Base-by-base conservation (phyloP, 64 coral and sea anemone species). In the Montipora foliosa region DNA sequence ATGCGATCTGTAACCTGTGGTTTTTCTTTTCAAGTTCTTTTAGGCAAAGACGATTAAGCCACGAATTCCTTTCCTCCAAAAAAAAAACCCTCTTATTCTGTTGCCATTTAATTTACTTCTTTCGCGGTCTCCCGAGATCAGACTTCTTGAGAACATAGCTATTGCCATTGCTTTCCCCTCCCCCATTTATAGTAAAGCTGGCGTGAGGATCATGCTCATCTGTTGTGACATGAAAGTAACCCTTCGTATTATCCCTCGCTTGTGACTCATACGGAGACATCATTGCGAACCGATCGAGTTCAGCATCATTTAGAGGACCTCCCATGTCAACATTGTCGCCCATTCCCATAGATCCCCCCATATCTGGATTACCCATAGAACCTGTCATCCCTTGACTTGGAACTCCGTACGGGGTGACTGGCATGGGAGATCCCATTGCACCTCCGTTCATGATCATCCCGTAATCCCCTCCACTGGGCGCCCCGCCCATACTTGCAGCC, bases 201-300 rank as follows among this genome's bases (percentile, higher is more conserved):
- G 72, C 87, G 8, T 77, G 72, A 0, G 87, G 87, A 8, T 76
- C 87, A 22, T 89, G 84, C 16, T 70, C 82, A 13, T 93, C 84
- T 5, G 92, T 93, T 13, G 92, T 80, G 24, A 93, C 21, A 14
- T 67, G 57, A 20, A 93, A 69, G 16, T 29, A 44, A 1, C 83
- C 92, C 50, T 58, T 82, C 12, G 85, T 74, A 5, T 77, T 93
- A 84, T 95, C 94, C 62, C 73, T 88, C 25, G 94, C 88, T 69
- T 95, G 59, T 0, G 77, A 61, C 59, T 95, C 94, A 45, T 89
- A 95, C 6, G 94, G 94, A n/a, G 94, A 95, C 83, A 91, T 89
- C 94, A 95, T 95, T 5, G 94, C 94, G 14, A 87, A 84, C 5
- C 82, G 51, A 68, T 95, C 94, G 37, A 95, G 76, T 22, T 95